Base-by-base conservation (phyloP, 2,113 vertebrate genomes). In the Chloropsis hardwickii region DNA sequence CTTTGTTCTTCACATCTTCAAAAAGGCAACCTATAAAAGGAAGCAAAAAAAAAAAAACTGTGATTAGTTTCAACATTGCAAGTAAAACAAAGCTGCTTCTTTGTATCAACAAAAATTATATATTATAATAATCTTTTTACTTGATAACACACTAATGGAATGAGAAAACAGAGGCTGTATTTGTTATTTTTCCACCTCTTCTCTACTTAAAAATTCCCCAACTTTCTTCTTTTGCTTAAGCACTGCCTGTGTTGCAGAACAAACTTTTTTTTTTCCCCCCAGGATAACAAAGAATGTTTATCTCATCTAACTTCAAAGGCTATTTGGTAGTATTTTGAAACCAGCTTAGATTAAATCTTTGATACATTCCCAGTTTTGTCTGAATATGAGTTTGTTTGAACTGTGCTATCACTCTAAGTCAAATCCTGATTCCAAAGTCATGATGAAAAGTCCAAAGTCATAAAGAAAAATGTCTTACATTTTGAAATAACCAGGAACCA, bases 11-110 rank as follows among this genome's bases (percentile, higher is more conserved):
- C 88, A 98, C 89, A 98, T 97, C 96, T 98, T 98, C 97, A 98
- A 81, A 97, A 98, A 98, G 64, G 98, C 98, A 92, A 98, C 98
- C 98, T 98, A 94, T 19, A 77, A 95, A 89, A 90, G 29, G 39
- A 96, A 92, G 50, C 60, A n/a, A n/a, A n/a, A 95, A 93, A 95
- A 79, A 6, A 29, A 79, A 87, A 21, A 72, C 19, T 11, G 27
- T 56, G 21, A 37, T 93, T 95, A 95, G 78, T 62, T 42, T 76
- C 45, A 67, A 35, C 10, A 24, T 2, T 37, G 44, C 20, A 78
- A 53, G 25, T 23, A 78, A 92, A 67, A 42, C 18, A 82, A 73
- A 65, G 15, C 53, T 15, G 11, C 24, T 82, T 76, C 50, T 50
- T 18, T 81, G 21, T 31, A 29, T 19, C 58, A 76, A 58, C 28